These are phyloP conservation scores for Sinhomidia bicolor DNA, from an alignment of 2,888 invertebrate species.

Conservation along the genomic window DNA sequence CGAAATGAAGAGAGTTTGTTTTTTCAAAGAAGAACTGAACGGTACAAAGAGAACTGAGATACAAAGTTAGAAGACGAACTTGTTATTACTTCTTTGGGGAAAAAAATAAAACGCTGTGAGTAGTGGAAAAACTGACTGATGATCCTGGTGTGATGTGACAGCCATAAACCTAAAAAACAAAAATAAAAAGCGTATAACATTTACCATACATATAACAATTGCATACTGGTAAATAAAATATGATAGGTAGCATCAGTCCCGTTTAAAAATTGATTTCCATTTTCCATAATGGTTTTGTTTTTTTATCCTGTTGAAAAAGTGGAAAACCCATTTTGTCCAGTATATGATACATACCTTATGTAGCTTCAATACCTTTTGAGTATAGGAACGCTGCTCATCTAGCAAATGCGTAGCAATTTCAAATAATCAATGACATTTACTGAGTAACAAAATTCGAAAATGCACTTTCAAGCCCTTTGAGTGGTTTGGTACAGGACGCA, in stretches of 20 bases:
- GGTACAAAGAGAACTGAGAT: neutral
- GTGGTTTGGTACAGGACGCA: no score
- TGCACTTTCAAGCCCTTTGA: no score
- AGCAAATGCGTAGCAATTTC: no score
- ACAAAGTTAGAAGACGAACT: no score
- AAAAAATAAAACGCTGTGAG: neutral
- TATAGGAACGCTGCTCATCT: no score
- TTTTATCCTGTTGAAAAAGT: neutral
- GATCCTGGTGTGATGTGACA: constrained; percentile 7
- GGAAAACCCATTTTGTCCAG: neutral
- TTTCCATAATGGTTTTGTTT: neutral
- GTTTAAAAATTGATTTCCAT: neutral
- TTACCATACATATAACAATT: neutral
- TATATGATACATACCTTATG: no score
- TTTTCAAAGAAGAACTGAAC: neutral
- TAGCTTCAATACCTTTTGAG: no score
- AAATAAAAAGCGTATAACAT: neutral
- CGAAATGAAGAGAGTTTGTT: neutral
- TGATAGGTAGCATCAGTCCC: neutral
- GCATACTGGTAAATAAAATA: neutral
- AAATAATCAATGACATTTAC: no score
- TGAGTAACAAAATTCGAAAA: no score
- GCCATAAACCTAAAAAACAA: constrained; percentile 12
- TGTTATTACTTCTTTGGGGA: no score
- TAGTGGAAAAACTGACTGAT: neutral